Evolutionary conservation across 2,888 invertebrate species (phyloP), one percentile per base, ranked within the genome.

Genomic region (Scaptomyza flava): DNA sequence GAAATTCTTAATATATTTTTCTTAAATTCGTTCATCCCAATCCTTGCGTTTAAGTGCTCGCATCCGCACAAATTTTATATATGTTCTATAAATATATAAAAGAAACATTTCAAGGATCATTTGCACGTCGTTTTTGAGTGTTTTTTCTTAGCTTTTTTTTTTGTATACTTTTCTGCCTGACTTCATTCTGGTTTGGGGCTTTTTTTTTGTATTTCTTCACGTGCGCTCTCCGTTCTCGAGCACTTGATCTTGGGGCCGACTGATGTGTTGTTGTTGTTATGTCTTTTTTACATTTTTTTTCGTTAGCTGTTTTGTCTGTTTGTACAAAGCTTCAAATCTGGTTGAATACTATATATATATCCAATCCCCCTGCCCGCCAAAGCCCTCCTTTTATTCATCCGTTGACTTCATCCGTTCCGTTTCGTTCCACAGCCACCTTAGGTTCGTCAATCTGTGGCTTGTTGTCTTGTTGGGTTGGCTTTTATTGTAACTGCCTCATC

Each of bases 281-380:
- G 27, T 3, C 27, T 60, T 81, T 48, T 1, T 77, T 1, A 45
- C 41, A 45, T 48, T 46, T 38, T 57, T 54, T 53, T 75, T 47
- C 58, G 61, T 52, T 81, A 51, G 71, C 72, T 84, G 81, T 84
- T 84, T 84, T 84, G 87, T 84, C 76, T 84, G 84, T 84, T 84
- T 84, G 87, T 84, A 81, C 66, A 84, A 84, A 84, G 84, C 84
- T 88, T 88, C 79, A 84, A 88, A 86, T 84, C 87, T 81, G 81
- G 79, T 73, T 73, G 73, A 60, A 77, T 56, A 65, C 33, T 34
- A 50, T 50, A 34, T 23, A n/a, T 17, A 38, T 66, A 65, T 65
- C 17, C 53, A 48, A 41, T 52, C n/a, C 7, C 23, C 8, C 27
- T 27, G 3, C 47, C 20, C 17, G 6, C 20, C 45, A 20, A 23